Percentiles rank a stretch among this genome's conserved stretches.
Evolutionary conservation across 2,888 invertebrate species (phyloP).

Genomic region (Drosophila cracens): DNA sequence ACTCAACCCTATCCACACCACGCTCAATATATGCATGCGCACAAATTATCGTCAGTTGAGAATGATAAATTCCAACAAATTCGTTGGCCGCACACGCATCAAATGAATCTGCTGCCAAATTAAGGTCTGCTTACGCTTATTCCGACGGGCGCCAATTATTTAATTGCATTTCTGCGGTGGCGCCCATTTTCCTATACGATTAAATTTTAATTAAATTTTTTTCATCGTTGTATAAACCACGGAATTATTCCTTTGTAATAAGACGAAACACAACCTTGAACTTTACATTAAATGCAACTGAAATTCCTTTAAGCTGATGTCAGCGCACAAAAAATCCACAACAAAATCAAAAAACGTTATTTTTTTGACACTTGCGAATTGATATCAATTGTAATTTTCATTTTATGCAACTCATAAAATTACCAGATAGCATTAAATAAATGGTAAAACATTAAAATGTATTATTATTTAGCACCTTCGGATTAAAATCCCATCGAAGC

Average conservation of each 20-base stretch:
- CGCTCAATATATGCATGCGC: background rate
- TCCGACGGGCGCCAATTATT: slow-evolving; percentile 22
- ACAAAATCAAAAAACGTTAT: slow-evolving; percentile 33
- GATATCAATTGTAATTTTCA: slow-evolving; percentile 55
- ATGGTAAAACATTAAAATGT: slow-evolving; percentile 41
- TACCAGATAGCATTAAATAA: slow-evolving; percentile 37
- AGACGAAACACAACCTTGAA: slow-evolving; percentile 41
- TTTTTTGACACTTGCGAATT: slow-evolving; percentile 62
- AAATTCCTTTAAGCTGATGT: slow-evolving; percentile 62
- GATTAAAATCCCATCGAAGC: slow-evolving; percentile 28
- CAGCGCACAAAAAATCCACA: slow-evolving; percentile 14
- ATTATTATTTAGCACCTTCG: slow-evolving; percentile 61
- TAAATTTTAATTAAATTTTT: background rate
- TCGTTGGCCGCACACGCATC: slow-evolving; percentile 20
- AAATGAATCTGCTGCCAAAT: slow-evolving; percentile 16
- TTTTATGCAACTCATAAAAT: slow-evolving; percentile 39
- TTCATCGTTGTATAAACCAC: background rate
- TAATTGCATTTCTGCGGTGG: slow-evolving; percentile 56
- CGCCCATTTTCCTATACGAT: slow-evolving; percentile 37
- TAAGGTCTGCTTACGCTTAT: background rate
- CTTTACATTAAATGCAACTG: slow-evolving; percentile 34
- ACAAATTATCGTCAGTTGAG: slow-evolving; percentile 34
- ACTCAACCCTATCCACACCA: background rate
- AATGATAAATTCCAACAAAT: slow-evolving; percentile 50
- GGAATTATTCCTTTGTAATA: slow-evolving; percentile 10